Conservation (phyloP, 1,140 invertebrate genomes). For the Diabrotica undecimpunctata region DNA sequence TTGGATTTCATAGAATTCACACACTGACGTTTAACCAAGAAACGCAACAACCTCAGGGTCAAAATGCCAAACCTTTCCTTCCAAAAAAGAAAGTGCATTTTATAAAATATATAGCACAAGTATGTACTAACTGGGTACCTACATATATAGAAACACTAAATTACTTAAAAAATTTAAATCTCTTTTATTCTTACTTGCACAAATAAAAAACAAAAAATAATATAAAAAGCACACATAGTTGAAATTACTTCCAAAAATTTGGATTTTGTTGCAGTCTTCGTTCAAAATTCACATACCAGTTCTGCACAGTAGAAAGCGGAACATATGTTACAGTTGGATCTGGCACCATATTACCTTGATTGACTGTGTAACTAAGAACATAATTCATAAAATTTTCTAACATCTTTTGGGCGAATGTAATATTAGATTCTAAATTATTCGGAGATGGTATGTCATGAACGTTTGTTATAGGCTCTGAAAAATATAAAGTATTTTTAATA, state of each 20-base stretch:
- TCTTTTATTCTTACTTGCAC: too few species aligned
- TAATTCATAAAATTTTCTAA: slow-evolving; percentile 91
- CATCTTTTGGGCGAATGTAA: slow-evolving; percentile 90
- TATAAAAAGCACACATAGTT: slow-evolving; percentile 39
- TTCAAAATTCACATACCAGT: slow-evolving; percentile 93
- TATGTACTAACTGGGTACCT: too few species aligned
- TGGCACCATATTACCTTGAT: slow-evolving; percentile 73
- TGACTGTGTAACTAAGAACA: slow-evolving; percentile 81
- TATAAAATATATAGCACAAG: too few species aligned
- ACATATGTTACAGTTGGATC: slow-evolving; percentile 81
- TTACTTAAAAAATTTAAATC: too few species aligned
- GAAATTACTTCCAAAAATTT: slow-evolving; percentile 82
- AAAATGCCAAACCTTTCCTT: too few species aligned
- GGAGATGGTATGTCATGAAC: slow-evolving; percentile 43
- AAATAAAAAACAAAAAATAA: neutral
- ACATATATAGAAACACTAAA: too few species aligned
- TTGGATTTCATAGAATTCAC: too few species aligned
- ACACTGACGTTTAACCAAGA: too few species aligned
- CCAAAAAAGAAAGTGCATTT: too few species aligned
- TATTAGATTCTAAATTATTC: slow-evolving; percentile 61
- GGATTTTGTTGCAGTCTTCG: slow-evolving; percentile 85
- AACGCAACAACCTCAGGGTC: too few species aligned
- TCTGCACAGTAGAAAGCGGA: slow-evolving; percentile 80
- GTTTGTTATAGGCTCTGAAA: slow-evolving; percentile 42
- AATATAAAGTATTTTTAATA: slow-evolving; percentile 14